Evolutionary conservation across 1,140 invertebrate genomes (phyloP), one percentile per base, ranked within the genome.

Genomic region (Ganaspis sp.): DNA sequence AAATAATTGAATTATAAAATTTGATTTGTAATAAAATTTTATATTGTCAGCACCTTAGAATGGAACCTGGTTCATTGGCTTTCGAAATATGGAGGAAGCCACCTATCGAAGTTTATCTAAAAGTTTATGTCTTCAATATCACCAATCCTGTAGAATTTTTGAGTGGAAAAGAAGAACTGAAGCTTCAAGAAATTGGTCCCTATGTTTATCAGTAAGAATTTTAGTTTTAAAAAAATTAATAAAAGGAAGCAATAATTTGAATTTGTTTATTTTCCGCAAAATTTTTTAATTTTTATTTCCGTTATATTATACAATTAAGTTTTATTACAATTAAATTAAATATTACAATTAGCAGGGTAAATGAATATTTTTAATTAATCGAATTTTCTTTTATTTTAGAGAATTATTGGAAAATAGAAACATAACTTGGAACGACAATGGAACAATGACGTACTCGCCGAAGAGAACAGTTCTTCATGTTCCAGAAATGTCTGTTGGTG

Each of bases 71-170:
- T 8, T 91, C 93, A 0, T 74, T 94, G 1, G 81, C 94, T 0
- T 95, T 93, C 79, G 87, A 92, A 0, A 85, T 95, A 12, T 97
- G 95, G 95, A 88, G 91, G 42, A 92, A 94, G 15, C 95, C 95
- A 3, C 94, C 95, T 0, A 86, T 96, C 42, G 92, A 94, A 23
- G 90, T 97, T 0, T 94, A 93, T 72, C 87, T 97, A 4, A 94
- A 94, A 69, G 92, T 96, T 0, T 97, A 96, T 84, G 92, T 98
- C 80, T 98, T 97, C 86, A 97, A 98, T 86, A 92, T 98, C 6
- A 97, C 95, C 0, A 98, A 98, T 88, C 87, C 92, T 0, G 92
- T 94, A 0, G 93, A 93, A 64, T 97, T 97, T 88, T 83, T 94
- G 4, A 90, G 88, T 0, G 94, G 94, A 17, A 91, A 93, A 19